Evolutionary conservation across 2,888 invertebrate genomes (phyloP), one percentile per base, ranked within the genome.

Genomic region (Meta bourneti): DNA sequence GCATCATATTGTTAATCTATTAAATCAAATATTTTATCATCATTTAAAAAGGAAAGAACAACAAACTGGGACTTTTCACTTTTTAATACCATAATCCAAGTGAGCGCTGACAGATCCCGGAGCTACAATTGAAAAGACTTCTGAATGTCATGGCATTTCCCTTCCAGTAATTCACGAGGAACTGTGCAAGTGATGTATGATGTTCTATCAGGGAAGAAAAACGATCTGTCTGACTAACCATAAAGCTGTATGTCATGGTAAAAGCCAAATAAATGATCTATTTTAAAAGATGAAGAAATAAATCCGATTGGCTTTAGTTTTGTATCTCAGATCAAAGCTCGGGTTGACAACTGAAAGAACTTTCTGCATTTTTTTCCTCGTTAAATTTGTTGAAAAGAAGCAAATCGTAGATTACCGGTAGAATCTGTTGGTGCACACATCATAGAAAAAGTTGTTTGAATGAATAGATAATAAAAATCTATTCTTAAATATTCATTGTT

Each of bases 171-270:
- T 52, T 78, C 78, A 52, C 7, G 52, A 51, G 78, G 78, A 19
- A 78, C 61, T 9, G 78, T n/a, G 78, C n/a, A n/a, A 52, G 52
- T 78, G 78, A 78, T 78, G n/a, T 78, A 78, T 52, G 78, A 78
- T 78, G 78, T 52, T 78, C 78, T 51, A 52, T 52, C 52, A 78
- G 52, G 78, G 52, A 78, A 52, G 78, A 78, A 78, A 78, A 78
- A 78, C 52, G 78, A 78, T 78, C 78, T 20, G n/a, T 78, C 78
- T 78, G 51, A 51, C 78, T 78, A 78, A 52, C 51, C 52, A 78
- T 78, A 52, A 78, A 78, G 78, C 78, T 51, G 8, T 78, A 51
- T 78, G 78, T 78, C 78, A 78, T 52, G 19, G 52, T 49, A 77
- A 77, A 77, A 77, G 52, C 52, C 52, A 78, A 78, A 78, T 78